Conservation (phyloP, 2,888 invertebrate genomes). For the Coelopa pilipes region DNA sequence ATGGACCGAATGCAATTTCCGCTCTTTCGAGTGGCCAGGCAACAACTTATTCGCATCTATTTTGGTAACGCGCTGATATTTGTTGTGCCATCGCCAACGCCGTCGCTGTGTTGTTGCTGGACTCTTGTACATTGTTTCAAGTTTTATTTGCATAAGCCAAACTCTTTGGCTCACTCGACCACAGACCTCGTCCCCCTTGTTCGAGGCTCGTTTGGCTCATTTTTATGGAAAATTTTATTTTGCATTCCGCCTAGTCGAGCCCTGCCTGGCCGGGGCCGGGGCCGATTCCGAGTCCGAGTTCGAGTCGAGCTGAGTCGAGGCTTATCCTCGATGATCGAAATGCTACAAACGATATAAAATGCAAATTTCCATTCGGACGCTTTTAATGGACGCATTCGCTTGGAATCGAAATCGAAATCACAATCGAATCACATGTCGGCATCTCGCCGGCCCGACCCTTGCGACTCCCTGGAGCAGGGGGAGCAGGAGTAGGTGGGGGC, state of each 20-base stretch:
- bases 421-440: not conserved
- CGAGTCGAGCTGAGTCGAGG: not conserved
- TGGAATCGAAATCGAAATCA: slow-evolving; percentile 22
- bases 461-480: too few relatives aligned
- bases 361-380: slow-evolving; percentile 31
- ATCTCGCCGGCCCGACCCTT: not conserved
- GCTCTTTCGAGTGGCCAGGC: slow-evolving; percentile 7
- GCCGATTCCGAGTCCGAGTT: too few relatives aligned
- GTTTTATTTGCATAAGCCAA: too few relatives aligned
- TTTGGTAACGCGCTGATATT: not conserved
- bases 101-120: too few relatives aligned
- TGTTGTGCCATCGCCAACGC: not conserved
- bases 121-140: too few relatives aligned
- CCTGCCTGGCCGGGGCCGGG: too few relatives aligned
- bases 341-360: slow-evolving; percentile 30
- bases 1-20: slow-evolving; percentile 40
- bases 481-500: not conserved
- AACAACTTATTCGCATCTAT: not conserved
- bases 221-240: too few relatives aligned
- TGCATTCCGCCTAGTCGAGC: not conserved
- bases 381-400: slow-evolving; percentile 29
- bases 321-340: slow-evolving; percentile 23
- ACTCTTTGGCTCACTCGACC: too few relatives aligned
- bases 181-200: too few relatives aligned
- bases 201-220: too few relatives aligned